phyloP scores from a whole-genome alignment of 2,113 vertebrate genomes.

The Colius striatus region DNA sequence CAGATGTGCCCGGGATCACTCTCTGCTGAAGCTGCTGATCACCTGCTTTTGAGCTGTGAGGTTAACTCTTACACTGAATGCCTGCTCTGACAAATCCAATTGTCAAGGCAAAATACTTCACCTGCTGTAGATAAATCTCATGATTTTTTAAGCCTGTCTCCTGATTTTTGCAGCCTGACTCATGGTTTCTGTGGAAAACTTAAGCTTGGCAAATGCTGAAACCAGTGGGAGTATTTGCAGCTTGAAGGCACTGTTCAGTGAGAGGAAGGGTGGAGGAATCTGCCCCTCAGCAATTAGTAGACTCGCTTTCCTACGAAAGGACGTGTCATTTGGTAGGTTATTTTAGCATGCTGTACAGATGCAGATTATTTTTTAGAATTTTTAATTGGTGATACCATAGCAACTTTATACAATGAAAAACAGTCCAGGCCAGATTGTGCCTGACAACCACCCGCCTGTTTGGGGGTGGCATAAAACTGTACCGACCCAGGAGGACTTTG shows the following conservation, averaged over 20 bases:
- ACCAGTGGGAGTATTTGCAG: constrained; percentile 68
- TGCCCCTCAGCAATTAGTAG: constrained; percentile 72
- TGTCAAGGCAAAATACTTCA: background rate
- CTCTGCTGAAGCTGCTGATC: constrained; percentile 15
- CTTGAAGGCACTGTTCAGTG: constrained; percentile 63
- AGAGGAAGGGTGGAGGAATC: constrained; percentile 68
- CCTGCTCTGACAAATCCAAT: background rate
- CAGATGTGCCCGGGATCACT: background rate
- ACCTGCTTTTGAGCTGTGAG: constrained; percentile 26
- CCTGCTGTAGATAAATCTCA: constrained; percentile 50
- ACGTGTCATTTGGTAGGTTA: constrained; percentile 72
- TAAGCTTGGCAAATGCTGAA: constrained; percentile 62
- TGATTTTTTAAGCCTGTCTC: constrained; percentile 58
- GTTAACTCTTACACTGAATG: background rate
- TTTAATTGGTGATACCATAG: constrained; percentile 73
- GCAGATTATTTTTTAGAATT: constrained; percentile 74
- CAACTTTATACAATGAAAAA: constrained; percentile 73
- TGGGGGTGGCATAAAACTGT: constrained; percentile 68
- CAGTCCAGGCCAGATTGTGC: constrained; percentile 69
- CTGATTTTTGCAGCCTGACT: constrained; percentile 63
- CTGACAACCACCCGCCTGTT: constrained; percentile 65
- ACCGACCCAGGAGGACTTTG: constrained; percentile 12
- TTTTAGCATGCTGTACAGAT: constrained; percentile 74
- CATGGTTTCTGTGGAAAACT: constrained; percentile 67
- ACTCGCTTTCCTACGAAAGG: constrained; percentile 71